These are phyloP conservation scores for Emydoidea blandingii DNA, from an alignment of 2,797 vertebrate species.

Conservation along the genomic window DNA sequence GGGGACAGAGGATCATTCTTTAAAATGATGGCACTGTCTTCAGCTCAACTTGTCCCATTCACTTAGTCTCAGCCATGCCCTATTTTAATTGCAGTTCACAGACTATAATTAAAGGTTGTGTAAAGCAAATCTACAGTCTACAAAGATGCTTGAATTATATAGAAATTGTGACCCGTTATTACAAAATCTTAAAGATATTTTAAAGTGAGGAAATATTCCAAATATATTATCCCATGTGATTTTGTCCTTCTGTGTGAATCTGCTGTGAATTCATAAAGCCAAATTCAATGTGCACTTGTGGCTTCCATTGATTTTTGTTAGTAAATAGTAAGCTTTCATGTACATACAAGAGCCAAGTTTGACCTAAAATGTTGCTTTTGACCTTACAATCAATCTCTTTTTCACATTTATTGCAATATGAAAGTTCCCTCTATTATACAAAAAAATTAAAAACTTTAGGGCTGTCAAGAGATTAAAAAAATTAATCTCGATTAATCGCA, in stretches of 20 bases:
- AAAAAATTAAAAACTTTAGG: neutral
- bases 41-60: constrained; percentile 20
- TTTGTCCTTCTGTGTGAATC: neutral
- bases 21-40: constrained; percentile 23
- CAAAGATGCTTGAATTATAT: rapidly evolving
- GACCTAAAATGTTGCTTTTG: neutral
- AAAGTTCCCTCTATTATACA: neutral
- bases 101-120: neutral
- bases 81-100: neutral
- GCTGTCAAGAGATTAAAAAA: too few species aligned
- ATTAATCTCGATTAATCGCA: too few species aligned
- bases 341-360: neutral
- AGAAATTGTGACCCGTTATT: rapidly evolving
- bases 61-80: constrained; percentile 19
- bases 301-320: neutral
- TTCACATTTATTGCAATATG: neutral
- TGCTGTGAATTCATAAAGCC: neutral
- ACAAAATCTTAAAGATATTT: neutral
- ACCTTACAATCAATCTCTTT: neutral
- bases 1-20: neutral
- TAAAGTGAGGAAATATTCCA: neutral
- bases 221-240: rapidly evolving
- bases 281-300: neutral
- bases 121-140: neutral
- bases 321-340: neutral